These are phyloP conservation scores for Smithornis capensis DNA, from an alignment of 2,113 vertebrate genomes.

Conservation along the genomic window DNA sequence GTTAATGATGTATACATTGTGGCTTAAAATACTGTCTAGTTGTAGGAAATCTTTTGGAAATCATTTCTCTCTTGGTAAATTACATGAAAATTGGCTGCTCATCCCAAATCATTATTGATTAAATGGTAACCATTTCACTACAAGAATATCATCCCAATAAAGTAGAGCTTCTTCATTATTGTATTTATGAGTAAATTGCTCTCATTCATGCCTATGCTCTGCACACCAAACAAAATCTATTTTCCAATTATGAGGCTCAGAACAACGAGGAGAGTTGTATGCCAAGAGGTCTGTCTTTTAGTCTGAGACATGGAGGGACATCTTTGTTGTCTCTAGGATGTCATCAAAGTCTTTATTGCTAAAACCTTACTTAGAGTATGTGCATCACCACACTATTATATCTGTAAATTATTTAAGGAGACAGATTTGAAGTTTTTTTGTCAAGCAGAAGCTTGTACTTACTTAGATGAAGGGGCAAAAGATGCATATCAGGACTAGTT, in stretches of 20 bases:
- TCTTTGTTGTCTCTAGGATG: neutral
- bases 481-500: neutral
- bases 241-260: neutral
- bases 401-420: neutral
- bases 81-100: neutral
- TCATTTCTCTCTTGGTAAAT: neutral
- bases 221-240: neutral
- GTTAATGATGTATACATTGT: neutral
- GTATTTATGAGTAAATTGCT: neutral
- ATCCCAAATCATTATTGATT: neutral
- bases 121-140: neutral
- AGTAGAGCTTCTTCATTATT: neutral
- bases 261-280: neutral
- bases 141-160: neutral
- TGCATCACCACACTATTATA: neutral
- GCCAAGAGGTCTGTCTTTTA: neutral
- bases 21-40: neutral
- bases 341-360: neutral
- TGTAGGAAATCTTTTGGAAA: neutral
- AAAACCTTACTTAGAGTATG: neutral
- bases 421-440: neutral
- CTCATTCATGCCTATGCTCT: neutral
- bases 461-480: neutral
- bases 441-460: neutral
- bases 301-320: neutral